phyloP scores from a whole-genome alignment of 1,140 invertebrate species.

The Maniola jurtina region DNA sequence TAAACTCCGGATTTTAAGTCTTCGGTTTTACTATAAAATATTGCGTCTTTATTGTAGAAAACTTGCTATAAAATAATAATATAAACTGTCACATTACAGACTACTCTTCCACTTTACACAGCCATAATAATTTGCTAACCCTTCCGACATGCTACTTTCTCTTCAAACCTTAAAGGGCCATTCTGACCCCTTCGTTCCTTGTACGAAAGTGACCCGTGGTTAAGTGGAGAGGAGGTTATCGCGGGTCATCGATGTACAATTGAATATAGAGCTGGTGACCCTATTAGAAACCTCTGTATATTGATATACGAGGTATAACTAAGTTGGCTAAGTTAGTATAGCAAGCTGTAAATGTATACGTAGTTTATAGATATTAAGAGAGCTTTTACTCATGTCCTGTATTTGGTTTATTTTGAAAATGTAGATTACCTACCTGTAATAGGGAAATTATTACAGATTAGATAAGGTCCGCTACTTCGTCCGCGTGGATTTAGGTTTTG shows the following conservation, averaged over 20 bases:
- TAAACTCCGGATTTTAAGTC: too few species aligned
- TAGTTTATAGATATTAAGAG: too few species aligned
- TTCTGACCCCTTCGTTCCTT: constrained; percentile 42
- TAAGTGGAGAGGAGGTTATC: constrained; percentile 56
- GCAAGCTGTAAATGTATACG: neutral
- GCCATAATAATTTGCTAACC: constrained; percentile 28
- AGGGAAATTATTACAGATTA: neutral
- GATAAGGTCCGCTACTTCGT: too few species aligned
- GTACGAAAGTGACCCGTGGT: constrained; percentile 49
- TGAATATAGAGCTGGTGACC: constrained; percentile 37
- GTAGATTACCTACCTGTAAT: neutral
- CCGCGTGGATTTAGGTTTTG: too few species aligned
- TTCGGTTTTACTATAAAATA: too few species aligned
- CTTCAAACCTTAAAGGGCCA: constrained; percentile 45
- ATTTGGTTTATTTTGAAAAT: too few species aligned
- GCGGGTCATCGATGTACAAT: constrained; percentile 46
- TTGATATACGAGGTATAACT: constrained; percentile 20
- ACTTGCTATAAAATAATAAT: too few species aligned
- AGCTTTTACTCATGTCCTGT: neutral
- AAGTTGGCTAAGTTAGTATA: too few species aligned
- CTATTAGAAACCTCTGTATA: constrained; percentile 33
- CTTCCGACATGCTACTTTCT: constrained; percentile 46
- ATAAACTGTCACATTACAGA: neutral
- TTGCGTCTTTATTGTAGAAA: too few species aligned
- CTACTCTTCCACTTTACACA: constrained; percentile 12